Evolutionary conservation across 2,888 invertebrate genomes (phyloP).

Genomic region (Apamea monoglypha): DNA sequence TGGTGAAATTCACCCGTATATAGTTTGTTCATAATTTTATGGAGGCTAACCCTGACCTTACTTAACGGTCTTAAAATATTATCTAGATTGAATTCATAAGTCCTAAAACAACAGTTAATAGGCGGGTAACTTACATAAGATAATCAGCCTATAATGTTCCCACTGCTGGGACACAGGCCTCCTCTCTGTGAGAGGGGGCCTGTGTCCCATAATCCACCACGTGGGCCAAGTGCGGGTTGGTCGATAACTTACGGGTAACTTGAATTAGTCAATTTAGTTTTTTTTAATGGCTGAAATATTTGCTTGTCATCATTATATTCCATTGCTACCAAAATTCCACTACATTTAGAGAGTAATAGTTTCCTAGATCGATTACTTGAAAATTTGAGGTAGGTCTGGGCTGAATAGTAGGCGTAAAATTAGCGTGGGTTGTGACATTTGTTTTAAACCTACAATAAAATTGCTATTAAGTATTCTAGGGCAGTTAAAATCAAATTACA

Average conservation of each 20-base stretch:
- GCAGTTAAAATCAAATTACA: not conserved
- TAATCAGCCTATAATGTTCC: too few relatives aligned
- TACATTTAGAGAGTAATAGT: not conserved
- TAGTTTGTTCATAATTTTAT: slow-evolving; percentile 2
- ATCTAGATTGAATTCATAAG: not conserved
- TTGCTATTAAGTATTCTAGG: not conserved
- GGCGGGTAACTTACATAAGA: too few relatives aligned
- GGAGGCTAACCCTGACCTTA: not conserved
- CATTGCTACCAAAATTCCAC: not conserved
- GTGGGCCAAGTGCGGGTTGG: too few relatives aligned
- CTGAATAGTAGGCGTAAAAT: not conserved
- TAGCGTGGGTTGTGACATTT: slow-evolving; percentile 25
- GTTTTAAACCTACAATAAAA: slow-evolving; percentile 1
- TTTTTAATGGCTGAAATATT: not conserved
- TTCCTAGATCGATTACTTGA: not conserved
- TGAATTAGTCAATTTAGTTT: too few relatives aligned
- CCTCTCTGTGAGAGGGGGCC: too few relatives aligned
- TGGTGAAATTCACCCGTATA: not conserved
- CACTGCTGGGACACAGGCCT: too few relatives aligned
- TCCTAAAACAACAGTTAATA: not conserved
- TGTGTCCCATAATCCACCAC: too few relatives aligned
- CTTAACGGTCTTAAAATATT: not conserved
- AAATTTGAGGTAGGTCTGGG: slow-evolving; percentile 18
- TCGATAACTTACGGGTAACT: too few relatives aligned
- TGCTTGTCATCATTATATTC: not conserved